Evolutionary conservation across 2,113 vertebrate species (phyloP).

Genomic region (Protobothrops flavoviridis): DNA sequence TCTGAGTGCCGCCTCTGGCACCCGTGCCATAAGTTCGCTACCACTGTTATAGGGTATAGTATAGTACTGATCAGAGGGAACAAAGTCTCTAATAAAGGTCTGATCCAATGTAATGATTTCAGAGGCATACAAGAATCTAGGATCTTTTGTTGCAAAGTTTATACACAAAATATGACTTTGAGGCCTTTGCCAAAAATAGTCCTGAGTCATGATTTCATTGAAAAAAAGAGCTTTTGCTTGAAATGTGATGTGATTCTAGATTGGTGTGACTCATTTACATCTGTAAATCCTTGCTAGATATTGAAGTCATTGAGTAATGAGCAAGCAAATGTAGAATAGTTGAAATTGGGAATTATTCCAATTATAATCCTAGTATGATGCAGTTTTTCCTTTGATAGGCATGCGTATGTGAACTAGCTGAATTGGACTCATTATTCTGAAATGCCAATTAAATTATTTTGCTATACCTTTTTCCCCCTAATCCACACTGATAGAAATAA

Average conservation of each 20-base stretch:
- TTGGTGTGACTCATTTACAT: background rate
- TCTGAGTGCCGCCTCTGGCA: too few relatives aligned
- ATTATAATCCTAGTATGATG: background rate
- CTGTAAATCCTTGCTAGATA: background rate
- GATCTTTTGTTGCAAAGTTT: background rate
- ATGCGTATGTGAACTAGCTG: background rate
- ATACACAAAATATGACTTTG: background rate
- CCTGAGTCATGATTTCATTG: background rate
- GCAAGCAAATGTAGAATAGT: background rate
- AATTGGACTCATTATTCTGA: background rate
- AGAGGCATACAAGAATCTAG: background rate
- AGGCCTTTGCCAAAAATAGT: background rate
- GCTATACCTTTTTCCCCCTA: background rate
- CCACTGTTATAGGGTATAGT: background rate
- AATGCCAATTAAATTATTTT: background rate
- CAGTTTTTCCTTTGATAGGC: background rate
- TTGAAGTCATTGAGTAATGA: background rate
- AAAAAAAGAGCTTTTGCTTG: background rate
- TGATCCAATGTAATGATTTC: background rate
- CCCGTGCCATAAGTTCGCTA: too few relatives aligned
- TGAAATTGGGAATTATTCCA: background rate
- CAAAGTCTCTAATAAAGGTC: background rate
- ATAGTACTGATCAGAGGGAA: background rate
- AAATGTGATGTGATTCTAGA: background rate
- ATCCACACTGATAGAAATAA: background rate